phyloP scores from a whole-genome alignment of 2,888 invertebrate species.

The Reticulitermes lucifugus region DNA sequence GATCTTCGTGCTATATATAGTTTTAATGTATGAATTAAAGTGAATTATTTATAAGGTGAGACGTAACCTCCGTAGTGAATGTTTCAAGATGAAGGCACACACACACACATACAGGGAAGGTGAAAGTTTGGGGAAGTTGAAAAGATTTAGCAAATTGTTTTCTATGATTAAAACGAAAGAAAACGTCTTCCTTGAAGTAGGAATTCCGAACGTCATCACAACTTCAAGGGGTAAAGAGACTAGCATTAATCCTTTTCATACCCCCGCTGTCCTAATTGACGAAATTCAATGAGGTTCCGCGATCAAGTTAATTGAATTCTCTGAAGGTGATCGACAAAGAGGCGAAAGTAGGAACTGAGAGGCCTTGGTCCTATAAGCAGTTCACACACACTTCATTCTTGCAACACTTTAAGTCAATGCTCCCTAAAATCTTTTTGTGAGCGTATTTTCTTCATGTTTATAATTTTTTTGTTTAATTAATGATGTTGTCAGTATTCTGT shows the following conservation, averaged over 20 bases:
- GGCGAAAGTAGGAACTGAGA: neutral
- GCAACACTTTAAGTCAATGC: neutral
- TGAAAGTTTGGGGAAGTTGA: neutral
- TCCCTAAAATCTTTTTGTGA: neutral
- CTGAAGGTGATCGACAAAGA: neutral
- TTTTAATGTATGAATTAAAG: neutral
- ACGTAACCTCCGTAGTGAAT: neutral
- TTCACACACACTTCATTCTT: neutral
- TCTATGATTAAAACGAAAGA: neutral
- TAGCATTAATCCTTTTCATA: slow-evolving; percentile 16
- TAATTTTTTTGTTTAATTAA: neutral
- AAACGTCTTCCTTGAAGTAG: neutral
- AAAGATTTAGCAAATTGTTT: neutral
- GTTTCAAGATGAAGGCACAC: neutral
- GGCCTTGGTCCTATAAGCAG: neutral
- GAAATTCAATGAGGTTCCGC: slow-evolving; percentile 6
- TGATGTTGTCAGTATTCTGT: too few species aligned
- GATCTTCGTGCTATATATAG: too few species aligned
- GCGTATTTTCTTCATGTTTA: neutral
- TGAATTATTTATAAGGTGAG: neutral
- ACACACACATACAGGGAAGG: neutral
- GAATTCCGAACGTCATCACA: neutral
- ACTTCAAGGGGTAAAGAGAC: neutral
- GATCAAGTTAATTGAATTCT: slow-evolving; percentile 30
- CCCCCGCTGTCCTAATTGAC: slow-evolving; percentile 13